Percentiles rank a stretch among this genome's conserved stretches.
These are phyloP conservation scores for Dinomys branickii DNA, from an alignment of 2,113 vertebrate species.

Conservation along the genomic window DNA sequence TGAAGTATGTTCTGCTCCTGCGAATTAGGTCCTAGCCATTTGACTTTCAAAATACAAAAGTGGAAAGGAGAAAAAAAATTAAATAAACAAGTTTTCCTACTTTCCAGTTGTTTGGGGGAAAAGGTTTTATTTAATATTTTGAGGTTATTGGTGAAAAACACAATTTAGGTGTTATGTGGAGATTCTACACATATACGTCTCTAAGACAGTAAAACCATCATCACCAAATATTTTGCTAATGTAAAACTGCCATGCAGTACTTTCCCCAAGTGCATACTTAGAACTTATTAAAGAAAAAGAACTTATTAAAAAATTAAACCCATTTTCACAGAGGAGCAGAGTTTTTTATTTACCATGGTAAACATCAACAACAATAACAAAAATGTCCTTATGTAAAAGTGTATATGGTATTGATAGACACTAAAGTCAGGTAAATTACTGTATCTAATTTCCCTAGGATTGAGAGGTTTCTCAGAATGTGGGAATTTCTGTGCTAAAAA, in stretches of 20 bases:
- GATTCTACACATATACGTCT: background rate
- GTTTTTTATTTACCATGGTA: background rate
- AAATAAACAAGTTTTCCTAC: constrained; percentile 27
- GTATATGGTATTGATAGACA: background rate
- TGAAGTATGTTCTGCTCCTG: background rate
- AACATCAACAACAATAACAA: background rate
- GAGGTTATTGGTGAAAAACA: constrained; percentile 25
- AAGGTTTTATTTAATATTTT: background rate
- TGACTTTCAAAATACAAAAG: constrained; percentile 21
- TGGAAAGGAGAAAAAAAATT: constrained; percentile 35
- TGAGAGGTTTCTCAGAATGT: background rate
- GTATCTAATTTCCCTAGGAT: background rate
- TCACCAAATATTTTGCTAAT: background rate
- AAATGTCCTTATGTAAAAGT: background rate
- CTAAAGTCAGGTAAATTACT: background rate
- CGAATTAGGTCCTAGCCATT: background rate
- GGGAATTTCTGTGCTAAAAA: background rate
- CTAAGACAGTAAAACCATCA: background rate
- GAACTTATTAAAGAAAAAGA: background rate
- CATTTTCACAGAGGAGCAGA: constrained; percentile 15
- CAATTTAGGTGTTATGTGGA: background rate
- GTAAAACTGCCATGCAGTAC: background rate
- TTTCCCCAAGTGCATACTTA: background rate
- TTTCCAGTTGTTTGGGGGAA: background rate
- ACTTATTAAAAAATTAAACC: background rate